Conservation (phyloP, 2,888 invertebrate species). For the Drosophila meridionalis region DNA sequence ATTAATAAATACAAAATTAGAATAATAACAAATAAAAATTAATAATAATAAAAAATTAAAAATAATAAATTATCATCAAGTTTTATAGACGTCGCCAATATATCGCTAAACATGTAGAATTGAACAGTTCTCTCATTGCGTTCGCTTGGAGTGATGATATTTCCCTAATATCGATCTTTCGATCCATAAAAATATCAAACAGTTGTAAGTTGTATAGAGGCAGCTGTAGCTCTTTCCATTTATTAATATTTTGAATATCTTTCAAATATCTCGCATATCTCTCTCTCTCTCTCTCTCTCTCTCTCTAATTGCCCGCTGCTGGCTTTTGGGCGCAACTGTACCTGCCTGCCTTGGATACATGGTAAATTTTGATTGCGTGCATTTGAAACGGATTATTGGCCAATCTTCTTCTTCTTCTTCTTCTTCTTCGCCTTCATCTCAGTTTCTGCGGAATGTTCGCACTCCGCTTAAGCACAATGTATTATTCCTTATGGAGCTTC, state of each 20-base stretch:
- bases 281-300: background rate
- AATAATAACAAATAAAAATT: too few species aligned
- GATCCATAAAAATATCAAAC: background rate
- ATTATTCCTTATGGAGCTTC: conserved; percentile 29
- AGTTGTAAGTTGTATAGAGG: background rate
- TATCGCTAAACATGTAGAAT: too few species aligned
- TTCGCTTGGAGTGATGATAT: too few species aligned
- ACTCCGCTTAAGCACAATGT: conserved; percentile 22
- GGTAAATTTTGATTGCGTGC: conserved; percentile 6
- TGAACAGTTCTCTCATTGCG: too few species aligned
- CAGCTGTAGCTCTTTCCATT: background rate
- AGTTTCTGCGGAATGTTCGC: conserved; percentile 12
- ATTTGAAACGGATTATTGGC: conserved; percentile 31
- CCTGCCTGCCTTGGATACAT: background rate
- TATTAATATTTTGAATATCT: too few species aligned
- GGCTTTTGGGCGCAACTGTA: background rate
- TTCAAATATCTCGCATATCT: too few species aligned
- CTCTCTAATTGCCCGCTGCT: background rate
- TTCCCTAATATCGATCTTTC: too few species aligned
- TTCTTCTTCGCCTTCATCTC: background rate
- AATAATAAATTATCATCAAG: too few species aligned
- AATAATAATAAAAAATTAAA: too few species aligned
- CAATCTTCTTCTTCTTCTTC: background rate
- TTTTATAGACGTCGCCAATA: too few species aligned
- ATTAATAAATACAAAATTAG: too few species aligned